Percentiles rank a stretch among this genome's conserved stretches.
Conservation (phyloP, 2,113 vertebrate genomes). For the Dascyllus trimaculatus region DNA sequence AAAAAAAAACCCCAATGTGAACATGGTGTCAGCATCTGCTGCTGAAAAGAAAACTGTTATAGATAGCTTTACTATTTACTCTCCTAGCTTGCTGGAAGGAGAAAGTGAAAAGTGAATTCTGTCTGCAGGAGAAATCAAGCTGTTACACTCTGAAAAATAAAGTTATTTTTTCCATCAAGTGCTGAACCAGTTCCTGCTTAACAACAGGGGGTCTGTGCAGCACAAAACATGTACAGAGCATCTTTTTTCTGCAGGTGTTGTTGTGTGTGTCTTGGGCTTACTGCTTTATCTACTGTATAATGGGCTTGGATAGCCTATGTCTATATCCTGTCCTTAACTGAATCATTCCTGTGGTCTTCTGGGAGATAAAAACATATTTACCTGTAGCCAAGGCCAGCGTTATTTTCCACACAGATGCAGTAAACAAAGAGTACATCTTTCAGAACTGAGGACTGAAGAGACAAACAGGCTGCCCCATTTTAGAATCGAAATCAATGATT, state of each 20-base stretch:
- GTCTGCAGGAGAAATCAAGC: constrained; percentile 8
- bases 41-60: not conserved
- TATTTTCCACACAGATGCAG: constrained; percentile 30
- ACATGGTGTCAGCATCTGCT: not conserved
- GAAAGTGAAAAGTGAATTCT: constrained; percentile 7
- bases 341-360: constrained; percentile 47
- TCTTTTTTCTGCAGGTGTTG: constrained; percentile 49
- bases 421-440: constrained; percentile 13
- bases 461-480: constrained; percentile 33
- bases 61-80: not conserved
- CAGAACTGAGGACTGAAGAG: constrained; percentile 11
- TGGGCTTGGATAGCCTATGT: constrained; percentile 43
- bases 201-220: constrained; percentile 30
- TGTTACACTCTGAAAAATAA: constrained; percentile 21
- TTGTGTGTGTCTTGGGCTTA: constrained; percentile 43
- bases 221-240: constrained; percentile 16
- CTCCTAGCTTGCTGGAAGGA: not conserved
- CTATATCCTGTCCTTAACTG: constrained; percentile 56
- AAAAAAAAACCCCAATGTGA: not conserved
- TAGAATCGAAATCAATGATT: constrained; percentile 58
- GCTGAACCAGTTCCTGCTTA: constrained; percentile 30
- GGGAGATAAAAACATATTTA: constrained; percentile 44
- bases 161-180: constrained; percentile 17
- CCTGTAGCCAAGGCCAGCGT: constrained; percentile 32
- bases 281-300: constrained; percentile 62